Evolutionary conservation across 2,888 invertebrate genomes (phyloP).

Genomic region (Volucella inanis): DNA sequence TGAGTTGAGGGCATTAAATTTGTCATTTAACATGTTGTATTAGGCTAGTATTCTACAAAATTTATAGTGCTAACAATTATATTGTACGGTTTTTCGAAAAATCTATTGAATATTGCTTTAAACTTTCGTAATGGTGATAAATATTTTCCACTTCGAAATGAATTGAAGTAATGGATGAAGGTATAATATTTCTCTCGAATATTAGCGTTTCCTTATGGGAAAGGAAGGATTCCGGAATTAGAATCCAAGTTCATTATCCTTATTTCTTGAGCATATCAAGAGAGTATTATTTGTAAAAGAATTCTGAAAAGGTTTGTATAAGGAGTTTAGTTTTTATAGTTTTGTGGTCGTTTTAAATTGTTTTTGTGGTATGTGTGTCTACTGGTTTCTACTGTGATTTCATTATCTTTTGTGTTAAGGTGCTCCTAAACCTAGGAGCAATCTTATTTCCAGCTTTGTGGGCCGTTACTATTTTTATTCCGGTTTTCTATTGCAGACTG

Average conservation of each 20-base stretch:
- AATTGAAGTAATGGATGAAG: slow-evolving; percentile 14
- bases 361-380: slow-evolving; percentile 34
- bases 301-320: slow-evolving; percentile 27
- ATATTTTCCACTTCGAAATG: slow-evolving; percentile 15
- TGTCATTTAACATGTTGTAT: slow-evolving; percentile 13
- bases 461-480: slow-evolving; percentile 33
- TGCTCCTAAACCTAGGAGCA: slow-evolving; percentile 23
- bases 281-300: neutral
- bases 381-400: slow-evolving; percentile 14
- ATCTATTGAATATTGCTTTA: neutral
- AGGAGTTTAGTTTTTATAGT: slow-evolving; percentile 3
- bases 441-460: slow-evolving; percentile 37
- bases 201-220: neutral
- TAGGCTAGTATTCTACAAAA: neutral
- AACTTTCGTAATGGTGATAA: slow-evolving; percentile 15
- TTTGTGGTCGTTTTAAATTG: slow-evolving; percentile 29
- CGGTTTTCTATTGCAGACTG: slow-evolving; percentile 25
- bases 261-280: slow-evolving; percentile 9
- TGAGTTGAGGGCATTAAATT: neutral
- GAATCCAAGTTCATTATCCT: slow-evolving; percentile 12
- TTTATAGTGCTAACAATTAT: neutral
- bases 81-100: slow-evolving; percentile 11
- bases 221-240: slow-evolving; percentile 18
- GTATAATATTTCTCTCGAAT: slow-evolving; percentile 15
- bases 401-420: slow-evolving; percentile 24